Base-by-base conservation (phyloP, 2,888 invertebrate species). In the Colletes collaris region DNA sequence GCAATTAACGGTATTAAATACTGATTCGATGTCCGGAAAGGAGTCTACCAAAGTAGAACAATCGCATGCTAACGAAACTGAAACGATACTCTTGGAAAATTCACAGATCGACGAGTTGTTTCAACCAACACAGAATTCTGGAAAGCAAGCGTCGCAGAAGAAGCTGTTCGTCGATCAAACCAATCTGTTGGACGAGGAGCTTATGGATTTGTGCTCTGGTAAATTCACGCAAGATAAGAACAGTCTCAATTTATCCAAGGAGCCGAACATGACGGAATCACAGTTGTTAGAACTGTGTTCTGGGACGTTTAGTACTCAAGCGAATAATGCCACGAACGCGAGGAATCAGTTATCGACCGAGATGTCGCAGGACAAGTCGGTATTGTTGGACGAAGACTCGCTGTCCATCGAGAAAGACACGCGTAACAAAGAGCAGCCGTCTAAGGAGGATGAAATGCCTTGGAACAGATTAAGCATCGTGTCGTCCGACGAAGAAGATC, bases 151-250 rank as follows among this genome's bases (percentile, higher is more conserved):
- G 4, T 86, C 91, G 4, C 93, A 93, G 68, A 94, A 93, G 64
- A 93, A 93, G 81, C 79, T 94, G 37, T 94, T 94, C 80, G 82
- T 90, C 6, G 91, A 93, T 75, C 80, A 84, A 19, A 70, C 86
- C 0, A 91, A 92, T 49, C 80, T 87, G 59, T 85, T 89, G 58
- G 93, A 95, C 7, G 94, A 94, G 46, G 94, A 94, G 65, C 90
- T 95, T 11, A 93, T 94, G 72, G 93, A 93, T 35, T 90, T 95
- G 72, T 95, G 95, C 88, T 95, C 95, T 0, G 93, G 93, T 40
- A 89, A 87, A 83, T 93, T 93, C 82, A 58, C 52, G 1, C 46
- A 27, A 0, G 59, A 71, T 6, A 76, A 49, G 5, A 50, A 19
- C 11, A 49, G 71, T 6, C 16, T 71, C 1, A 70, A 76, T 53